phyloP scores from a whole-genome alignment of 2,888 invertebrate species.

The Sphaerophoria taeniata region DNA sequence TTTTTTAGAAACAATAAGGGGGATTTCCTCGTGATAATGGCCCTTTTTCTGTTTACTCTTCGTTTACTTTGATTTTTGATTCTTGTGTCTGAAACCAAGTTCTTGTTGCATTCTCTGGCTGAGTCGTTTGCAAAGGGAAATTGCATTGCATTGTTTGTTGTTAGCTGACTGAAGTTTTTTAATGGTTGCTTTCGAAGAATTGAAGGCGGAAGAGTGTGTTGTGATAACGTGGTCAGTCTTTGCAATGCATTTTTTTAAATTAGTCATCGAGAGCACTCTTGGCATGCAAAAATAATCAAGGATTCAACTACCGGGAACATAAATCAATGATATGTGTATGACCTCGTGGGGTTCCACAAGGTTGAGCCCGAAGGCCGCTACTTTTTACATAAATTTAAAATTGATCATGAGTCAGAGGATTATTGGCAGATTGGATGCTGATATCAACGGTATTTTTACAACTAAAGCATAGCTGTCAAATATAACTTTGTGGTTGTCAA shows the following conservation, averaged over 20 bases:
- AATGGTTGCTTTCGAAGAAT: constrained; percentile 15
- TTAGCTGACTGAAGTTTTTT: neutral
- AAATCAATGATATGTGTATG: neutral
- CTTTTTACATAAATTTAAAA: neutral
- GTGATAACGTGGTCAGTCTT: constrained; percentile 34
- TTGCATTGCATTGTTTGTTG: constrained; percentile 25
- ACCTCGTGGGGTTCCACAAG: neutral
- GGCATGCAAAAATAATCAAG: neutral
- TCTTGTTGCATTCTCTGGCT: constrained; percentile 48
- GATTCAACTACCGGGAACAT: neutral
- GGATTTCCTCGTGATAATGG: constrained; percentile 15
- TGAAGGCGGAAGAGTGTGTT: constrained; percentile 26
- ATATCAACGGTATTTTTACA: no score
- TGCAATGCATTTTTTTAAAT: constrained; percentile 34
- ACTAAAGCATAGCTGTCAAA: no score
- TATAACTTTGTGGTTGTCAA: no score
- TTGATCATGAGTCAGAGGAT: no score
- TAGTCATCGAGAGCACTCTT: neutral
- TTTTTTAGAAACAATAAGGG: constrained; percentile 17
- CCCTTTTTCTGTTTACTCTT: constrained; percentile 20
- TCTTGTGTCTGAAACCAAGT: constrained; percentile 25
- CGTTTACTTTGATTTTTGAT: constrained; percentile 21
- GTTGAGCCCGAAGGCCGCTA: neutral
- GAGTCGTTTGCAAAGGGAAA: constrained; percentile 35
- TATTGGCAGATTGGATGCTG: no score